Evolutionary conservation across 2,797 vertebrate species (phyloP), one percentile per base, ranked within the genome.

Genomic region (Paguma larvata): DNA sequence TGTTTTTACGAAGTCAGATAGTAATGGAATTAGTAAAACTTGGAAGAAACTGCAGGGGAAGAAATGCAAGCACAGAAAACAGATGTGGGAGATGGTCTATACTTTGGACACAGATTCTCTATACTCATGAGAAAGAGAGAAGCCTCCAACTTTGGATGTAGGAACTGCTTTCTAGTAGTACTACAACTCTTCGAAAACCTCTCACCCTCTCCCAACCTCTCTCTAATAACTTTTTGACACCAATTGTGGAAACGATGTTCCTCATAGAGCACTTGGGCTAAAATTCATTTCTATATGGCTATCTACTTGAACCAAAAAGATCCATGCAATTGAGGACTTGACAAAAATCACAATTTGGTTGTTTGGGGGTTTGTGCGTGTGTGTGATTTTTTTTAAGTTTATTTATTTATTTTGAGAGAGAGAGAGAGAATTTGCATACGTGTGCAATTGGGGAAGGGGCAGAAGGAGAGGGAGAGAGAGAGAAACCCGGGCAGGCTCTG

Each of bases 191-290:
- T 63, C 41, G 53, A 34, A 38, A 46, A 32, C 44, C 63, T 27
- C 27, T 94, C 41, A 48, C 11, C 7, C 65, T 5, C 27, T 38
- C 68, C 6, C 30, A 16, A 19, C 41, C 6, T 68, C 38, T 68
- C 32, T 84, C 38, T 93, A 93, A 38, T 89, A 56, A 95, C 16
- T 63, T 85, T 91, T 84, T 85, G 85, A 84, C 75, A 95, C 62
- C 12, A 83, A 23, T 48, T 93, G 51, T 85, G 59, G 6, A 85
- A 84, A 72, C 48, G 21, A 89, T 80, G 95, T 83, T 92, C 30
- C 59, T 27, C 6, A 14, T 84, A 79, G 92, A 32, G 41, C 14
- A 75, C 25, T 94, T 89, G 70, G 12, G 9, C 53, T 78, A 68
- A 75, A 97, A 92, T 23, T 30, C 59, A 80, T 59, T 82, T 68